Evolutionary conservation across 2,113 vertebrate species (phyloP).

Genomic region (Psephotus haematonotus): DNA sequence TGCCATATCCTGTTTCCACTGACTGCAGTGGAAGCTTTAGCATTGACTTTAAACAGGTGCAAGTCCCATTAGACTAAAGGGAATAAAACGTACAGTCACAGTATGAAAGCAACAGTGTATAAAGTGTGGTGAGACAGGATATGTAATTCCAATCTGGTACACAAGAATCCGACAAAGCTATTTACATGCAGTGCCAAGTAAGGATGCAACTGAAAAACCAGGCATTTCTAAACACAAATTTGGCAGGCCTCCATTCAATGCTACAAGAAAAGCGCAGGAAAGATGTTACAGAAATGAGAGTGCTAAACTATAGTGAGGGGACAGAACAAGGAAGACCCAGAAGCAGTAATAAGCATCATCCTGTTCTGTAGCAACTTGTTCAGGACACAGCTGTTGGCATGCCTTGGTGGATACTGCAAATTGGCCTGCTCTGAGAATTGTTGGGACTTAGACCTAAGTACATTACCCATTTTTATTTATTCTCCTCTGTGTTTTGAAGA

Average conservation of each 20-base stretch:
- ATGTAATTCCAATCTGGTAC: constrained; percentile 10
- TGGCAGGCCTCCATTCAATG: constrained; percentile 10
- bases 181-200: constrained; percentile 51
- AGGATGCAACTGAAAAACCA: constrained; percentile 3
- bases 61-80: constrained; percentile 1
- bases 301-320: not conserved
- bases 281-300: not conserved
- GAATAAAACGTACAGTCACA: constrained; percentile 34
- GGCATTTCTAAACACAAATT: constrained; percentile 26
- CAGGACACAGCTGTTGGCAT: not conserved
- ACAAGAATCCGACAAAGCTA: constrained; percentile 35
- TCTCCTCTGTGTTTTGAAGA: not conserved
- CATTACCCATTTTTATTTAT: not conserved
- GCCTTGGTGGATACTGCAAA: not conserved
- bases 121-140: constrained; percentile 49
- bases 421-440: not conserved
- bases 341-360: not conserved
- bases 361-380: constrained; percentile 10
- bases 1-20: constrained; percentile 22
- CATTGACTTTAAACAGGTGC: constrained; percentile 60
- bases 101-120: constrained; percentile 58
- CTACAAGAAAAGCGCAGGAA: not conserved
- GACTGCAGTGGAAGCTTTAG: constrained; percentile 19
- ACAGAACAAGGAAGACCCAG: constrained; percentile 14
- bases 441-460: not conserved